Percentiles rank a stretch among this genome's conserved stretches.
phyloP scores from a whole-genome alignment of 2,888 invertebrate genomes.

The Muscina levida region DNA sequence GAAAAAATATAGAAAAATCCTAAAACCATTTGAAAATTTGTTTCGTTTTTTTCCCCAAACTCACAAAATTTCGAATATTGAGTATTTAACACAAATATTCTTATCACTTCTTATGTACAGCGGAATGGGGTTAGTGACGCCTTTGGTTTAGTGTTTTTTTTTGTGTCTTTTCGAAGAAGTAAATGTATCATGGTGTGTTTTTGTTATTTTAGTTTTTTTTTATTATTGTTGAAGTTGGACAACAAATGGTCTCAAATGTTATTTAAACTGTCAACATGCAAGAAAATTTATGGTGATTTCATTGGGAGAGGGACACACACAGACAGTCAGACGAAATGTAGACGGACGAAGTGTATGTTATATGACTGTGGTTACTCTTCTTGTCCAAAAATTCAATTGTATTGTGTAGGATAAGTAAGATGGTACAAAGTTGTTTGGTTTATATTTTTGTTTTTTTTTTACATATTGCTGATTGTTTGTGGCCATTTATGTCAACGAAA shows the following conservation, averaged over 20 bases:
- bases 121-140: no score
- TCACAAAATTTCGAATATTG: constrained; percentile 24
- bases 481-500: constrained; percentile 5
- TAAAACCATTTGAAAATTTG: constrained; percentile 15
- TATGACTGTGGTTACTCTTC: neutral
- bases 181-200: constrained; percentile 15
- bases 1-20: neutral
- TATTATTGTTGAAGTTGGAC: neutral
- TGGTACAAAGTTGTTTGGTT: no score
- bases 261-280: constrained; percentile 68
- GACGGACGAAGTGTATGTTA: neutral
- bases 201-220: neutral
- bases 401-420: no score
- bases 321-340: no score
- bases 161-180: no score
- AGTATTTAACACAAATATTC: neutral
- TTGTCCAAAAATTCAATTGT: no score
- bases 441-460: no score
- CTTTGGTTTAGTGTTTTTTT: no score
- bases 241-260: constrained; percentile 62
- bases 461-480: no score
- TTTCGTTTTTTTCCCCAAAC: constrained; percentile 47
- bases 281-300: constrained; percentile 68
- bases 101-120: neutral
- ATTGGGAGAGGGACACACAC: neutral